Evolutionary conservation across 2,888 invertebrate species (phyloP), one percentile per base, ranked within the genome.

Genomic region (Monoplex corrugatus): DNA sequence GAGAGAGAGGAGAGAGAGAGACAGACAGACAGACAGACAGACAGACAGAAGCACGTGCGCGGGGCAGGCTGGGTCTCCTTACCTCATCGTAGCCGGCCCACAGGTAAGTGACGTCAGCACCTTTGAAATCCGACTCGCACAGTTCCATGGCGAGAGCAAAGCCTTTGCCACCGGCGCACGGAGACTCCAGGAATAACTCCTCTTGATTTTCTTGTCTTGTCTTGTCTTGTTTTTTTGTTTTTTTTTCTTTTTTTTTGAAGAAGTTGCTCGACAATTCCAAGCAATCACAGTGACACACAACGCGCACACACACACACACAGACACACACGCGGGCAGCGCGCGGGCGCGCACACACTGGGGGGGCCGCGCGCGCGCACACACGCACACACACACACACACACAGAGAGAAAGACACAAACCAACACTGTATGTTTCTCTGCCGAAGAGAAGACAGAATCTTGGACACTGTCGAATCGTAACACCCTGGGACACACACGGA

Each of bases 101-200:
- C 72, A 86, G 72, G 72, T 86, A 86, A 23, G 86, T 86, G 50
- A 86, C 72, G 57, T 86, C 86, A 43, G 68, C 86, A 0, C 86
- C 86, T 86, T 86, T 86, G 86, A 68, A 86, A 72, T 86, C 86
- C 86, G 86, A 86, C 68, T 86, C 86, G n/a, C 50, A 68, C 68
- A 86, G 38, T n/a, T 86, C 86, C 86, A 86, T 86, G n/a, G 43
- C 44, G 44, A 10, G n/a, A n/a, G 5, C 8, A 38, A n/a, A n/a
- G n/a, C n/a, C n/a, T n/a, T n/a, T 50, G n/a, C 19, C 8, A 50
- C 10, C 19, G 50, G 50, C 8, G 50, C 10, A 50, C 8, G 50
- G 50, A 19, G 50, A 50, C 50, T 50, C 50, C 50, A 50, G 50
- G 50, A 50, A 50, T 50, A 50, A 50, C 50, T 50, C 16, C 16